A percentile compares a stretch with the other conserved stretches of the same genome.
Conservation (phyloP, 1,140 invertebrate species). For the Metopolophium dirhodum region DNA sequence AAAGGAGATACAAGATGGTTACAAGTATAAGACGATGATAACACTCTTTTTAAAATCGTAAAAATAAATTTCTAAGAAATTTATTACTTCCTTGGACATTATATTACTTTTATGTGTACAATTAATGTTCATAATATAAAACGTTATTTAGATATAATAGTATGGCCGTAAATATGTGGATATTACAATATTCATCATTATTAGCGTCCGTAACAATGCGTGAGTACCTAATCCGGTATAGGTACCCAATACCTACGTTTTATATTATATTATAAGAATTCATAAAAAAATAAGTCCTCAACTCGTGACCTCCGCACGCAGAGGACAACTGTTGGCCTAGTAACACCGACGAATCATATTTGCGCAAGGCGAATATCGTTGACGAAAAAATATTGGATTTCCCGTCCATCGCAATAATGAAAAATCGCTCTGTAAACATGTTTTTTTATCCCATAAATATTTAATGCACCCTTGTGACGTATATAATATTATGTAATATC, state of each 20-base stretch:
- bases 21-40: background rate
- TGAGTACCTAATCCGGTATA: background rate
- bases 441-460: background rate
- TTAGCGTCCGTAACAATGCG: background rate
- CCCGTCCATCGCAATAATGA: background rate
- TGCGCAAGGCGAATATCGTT: background rate
- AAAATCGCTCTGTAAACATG: background rate
- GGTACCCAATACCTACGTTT: background rate
- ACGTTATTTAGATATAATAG: background rate
- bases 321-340: background rate
- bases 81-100: background rate
- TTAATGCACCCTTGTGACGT: slow-evolving; percentile 4
- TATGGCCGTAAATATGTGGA: background rate
- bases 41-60: slow-evolving; percentile 26
- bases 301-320: no score
- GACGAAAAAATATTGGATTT: slow-evolving; percentile 11
- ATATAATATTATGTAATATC: background rate
- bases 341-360: background rate
- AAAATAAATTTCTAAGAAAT: slow-evolving; percentile 11
- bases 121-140: background rate
- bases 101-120: slow-evolving; percentile 5
- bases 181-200: slow-evolving; percentile 25
- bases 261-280: background rate
- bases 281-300: background rate
- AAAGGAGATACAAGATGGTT: background rate